phyloP scores from a whole-genome alignment of 1,140 invertebrate species.

The Tribolium castaneum region DNA sequence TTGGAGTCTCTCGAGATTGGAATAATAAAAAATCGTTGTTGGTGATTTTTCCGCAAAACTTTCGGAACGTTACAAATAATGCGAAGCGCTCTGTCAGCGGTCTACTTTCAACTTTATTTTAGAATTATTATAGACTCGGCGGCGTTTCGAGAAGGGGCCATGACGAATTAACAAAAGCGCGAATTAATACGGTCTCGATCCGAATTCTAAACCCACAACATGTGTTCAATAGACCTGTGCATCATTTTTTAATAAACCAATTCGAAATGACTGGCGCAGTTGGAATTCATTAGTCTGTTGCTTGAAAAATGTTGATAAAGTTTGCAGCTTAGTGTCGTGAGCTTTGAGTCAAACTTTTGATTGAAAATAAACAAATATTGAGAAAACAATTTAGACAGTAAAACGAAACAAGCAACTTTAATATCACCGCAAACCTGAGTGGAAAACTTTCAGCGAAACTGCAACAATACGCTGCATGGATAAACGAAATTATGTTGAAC shows the following conservation, averaged over 20 bases:
- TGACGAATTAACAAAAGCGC: slow-evolving; percentile 20
- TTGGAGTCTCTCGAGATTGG: slow-evolving; percentile 22
- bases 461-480: slow-evolving; percentile 13
- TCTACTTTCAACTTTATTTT: slow-evolving; percentile 15
- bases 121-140: slow-evolving; percentile 15
- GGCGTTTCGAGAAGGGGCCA: neutral
- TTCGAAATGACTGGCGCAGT: neutral
- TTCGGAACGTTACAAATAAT: slow-evolving; percentile 11
- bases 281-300: neutral
- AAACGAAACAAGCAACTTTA: slow-evolving; percentile 21
- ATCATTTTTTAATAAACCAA: slow-evolving; percentile 6
- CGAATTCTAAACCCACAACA: neutral
- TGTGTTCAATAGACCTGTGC: neutral
- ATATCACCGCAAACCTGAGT: slow-evolving; percentile 3
- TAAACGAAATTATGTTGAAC: slow-evolving; percentile 28
- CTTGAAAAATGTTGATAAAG: neutral
- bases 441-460: slow-evolving; percentile 5
- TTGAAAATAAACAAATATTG: slow-evolving; percentile 32
- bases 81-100: slow-evolving; percentile 11
- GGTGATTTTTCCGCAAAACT: slow-evolving; percentile 27
- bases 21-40: slow-evolving; percentile 30
- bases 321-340: neutral
- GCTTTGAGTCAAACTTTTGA: slow-evolving; percentile 7
- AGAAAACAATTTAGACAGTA: slow-evolving; percentile 19
- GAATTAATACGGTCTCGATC: slow-evolving; percentile 5